Evolutionary conservation across 2,888 invertebrate species (phyloP).

Genomic region (Limenitis camilla): DNA sequence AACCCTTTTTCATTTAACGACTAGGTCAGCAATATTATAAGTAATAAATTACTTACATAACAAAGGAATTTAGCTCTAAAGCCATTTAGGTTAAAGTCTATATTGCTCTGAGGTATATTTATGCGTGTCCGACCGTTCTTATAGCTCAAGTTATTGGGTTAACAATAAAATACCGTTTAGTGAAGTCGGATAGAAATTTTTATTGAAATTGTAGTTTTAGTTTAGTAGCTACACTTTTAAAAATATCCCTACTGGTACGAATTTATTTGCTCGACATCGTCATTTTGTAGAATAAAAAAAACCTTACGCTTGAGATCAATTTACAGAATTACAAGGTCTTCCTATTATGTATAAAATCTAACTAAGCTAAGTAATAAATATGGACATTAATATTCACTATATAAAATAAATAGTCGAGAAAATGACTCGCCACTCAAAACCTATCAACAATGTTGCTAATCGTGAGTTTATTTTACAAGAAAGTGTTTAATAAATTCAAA

Average conservation of each 20-base stretch:
- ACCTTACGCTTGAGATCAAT: no score
- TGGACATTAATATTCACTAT: no score
- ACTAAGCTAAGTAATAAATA: no score
- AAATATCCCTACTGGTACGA: no score
- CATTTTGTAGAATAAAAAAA: no score
- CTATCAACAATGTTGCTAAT: no score
- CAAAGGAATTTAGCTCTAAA: background rate
- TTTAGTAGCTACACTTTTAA: background rate
- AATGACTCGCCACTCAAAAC: no score
- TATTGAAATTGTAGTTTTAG: background rate
- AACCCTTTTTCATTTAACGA: slow-evolving; percentile 8
- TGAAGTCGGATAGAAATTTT: slow-evolving; percentile 6
- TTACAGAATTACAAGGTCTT: no score
- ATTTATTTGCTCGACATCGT: no score
- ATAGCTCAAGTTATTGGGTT: slow-evolving; percentile 8
- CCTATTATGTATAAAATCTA: no score
- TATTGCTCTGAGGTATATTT: slow-evolving; percentile 1
- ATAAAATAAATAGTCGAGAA: no score
- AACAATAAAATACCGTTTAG: slow-evolving; percentile 15
- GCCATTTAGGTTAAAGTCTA: background rate
- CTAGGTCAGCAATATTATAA: slow-evolving; percentile 1
- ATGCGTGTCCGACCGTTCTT: slow-evolving; percentile 12
- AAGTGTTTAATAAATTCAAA: no score
- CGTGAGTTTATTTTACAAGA: background rate
- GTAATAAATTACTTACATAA: slow-evolving; percentile 5